phyloP scores from a whole-genome alignment of 2,113 vertebrate genomes.

The Monopterus albus region DNA sequence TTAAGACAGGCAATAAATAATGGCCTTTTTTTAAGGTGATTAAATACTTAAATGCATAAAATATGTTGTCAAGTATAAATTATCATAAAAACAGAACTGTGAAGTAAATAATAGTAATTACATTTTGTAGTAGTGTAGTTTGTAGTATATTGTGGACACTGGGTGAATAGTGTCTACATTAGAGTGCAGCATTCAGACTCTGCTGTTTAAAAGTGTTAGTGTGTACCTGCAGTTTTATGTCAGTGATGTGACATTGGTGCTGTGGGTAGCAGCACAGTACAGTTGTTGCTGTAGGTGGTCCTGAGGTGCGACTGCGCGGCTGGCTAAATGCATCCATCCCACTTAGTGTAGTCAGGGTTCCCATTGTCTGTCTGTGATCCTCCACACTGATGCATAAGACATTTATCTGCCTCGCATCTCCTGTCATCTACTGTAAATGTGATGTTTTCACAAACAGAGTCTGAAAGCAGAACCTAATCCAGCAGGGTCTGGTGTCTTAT shows the following conservation, averaged over 20 bases:
- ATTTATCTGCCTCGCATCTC: conserved; percentile 71
- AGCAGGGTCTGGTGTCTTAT: conserved; percentile 33
- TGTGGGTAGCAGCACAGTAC: background rate
- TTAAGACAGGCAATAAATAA: no score
- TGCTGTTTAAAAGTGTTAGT: background rate
- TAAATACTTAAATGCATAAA: no score
- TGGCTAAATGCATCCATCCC: background rate
- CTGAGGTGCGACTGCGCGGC: conserved; percentile 28
- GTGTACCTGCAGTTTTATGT: background rate
- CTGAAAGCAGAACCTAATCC: conserved; percentile 11
- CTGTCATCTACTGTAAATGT: conserved; percentile 42
- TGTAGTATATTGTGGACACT: background rate
- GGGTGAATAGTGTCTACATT: background rate
- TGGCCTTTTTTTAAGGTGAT: no score
- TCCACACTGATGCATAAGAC: conserved; percentile 66
- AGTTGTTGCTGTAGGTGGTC: conserved; percentile 19
- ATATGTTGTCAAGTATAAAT: no score
- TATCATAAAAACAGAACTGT: no score
- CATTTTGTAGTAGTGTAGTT: no score
- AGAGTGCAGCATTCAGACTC: background rate
- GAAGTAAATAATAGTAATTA: no score
- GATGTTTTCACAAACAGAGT: conserved; percentile 41
- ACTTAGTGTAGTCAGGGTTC: conserved; percentile 67
- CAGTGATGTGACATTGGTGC: conserved; percentile 4
- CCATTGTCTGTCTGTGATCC: conserved; percentile 74